Conservation (phyloP, 2,888 invertebrate species). For the Agrenia bidenticulata region DNA sequence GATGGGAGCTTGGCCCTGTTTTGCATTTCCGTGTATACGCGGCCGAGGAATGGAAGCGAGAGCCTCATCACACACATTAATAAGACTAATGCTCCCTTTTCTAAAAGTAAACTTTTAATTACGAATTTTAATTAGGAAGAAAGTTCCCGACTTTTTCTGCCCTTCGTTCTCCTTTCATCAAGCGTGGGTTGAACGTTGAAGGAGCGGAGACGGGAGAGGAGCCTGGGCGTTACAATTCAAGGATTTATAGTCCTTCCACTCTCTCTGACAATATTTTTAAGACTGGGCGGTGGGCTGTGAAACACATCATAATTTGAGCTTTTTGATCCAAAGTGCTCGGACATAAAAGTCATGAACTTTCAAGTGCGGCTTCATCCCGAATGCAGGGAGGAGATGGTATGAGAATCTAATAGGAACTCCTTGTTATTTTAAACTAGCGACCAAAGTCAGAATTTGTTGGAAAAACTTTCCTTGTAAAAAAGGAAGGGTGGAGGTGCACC, state of each 20-base stretch:
- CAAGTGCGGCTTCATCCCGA: too few relatives aligned
- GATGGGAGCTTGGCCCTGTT: not conserved
- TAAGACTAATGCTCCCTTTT: constrained; percentile 23
- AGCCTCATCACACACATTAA: constrained; percentile 10
- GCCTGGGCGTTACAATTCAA: not conserved
- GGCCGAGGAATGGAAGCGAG: too few relatives aligned
- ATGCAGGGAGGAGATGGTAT: too few relatives aligned
- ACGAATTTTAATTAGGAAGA: constrained; percentile 53
- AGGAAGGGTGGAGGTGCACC: not conserved
- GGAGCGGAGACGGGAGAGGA: not conserved
- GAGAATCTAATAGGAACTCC: too few relatives aligned
- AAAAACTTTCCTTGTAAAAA: constrained; percentile 8
- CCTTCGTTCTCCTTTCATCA: constrained; percentile 11
- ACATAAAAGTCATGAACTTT: too few relatives aligned
- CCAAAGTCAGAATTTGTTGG: not conserved
- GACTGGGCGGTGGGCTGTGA: too few relatives aligned
- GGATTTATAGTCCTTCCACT: not conserved
- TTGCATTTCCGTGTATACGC: not conserved
- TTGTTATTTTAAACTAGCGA: too few relatives aligned
- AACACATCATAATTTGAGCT: too few relatives aligned
- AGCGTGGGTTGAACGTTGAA: not conserved
- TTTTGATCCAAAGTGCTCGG: too few relatives aligned
- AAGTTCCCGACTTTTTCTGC: constrained; percentile 43
- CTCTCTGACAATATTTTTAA: not conserved
- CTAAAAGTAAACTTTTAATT: constrained; percentile 50